Conservation (phyloP, 2,888 invertebrate species). For the Eilema sororculum region DNA sequence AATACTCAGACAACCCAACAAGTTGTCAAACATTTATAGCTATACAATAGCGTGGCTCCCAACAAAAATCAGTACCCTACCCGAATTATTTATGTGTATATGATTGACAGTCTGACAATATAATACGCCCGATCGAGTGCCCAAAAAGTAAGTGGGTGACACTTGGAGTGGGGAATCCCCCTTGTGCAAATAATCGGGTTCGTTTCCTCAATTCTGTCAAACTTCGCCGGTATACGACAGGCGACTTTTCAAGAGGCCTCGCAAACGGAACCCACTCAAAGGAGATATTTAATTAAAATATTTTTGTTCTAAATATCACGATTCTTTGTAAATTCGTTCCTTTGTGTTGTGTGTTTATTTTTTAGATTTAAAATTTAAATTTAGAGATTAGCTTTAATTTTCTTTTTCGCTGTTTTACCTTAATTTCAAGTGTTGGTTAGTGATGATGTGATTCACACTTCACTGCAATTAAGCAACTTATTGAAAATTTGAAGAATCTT, state of each 20-base stretch:
- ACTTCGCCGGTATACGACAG: conserved; percentile 37
- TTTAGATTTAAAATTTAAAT: conserved; percentile 33
- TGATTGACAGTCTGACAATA: conserved; percentile 25
- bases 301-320: conserved; percentile 18
- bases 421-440: too few species aligned
- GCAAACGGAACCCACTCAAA: conserved; percentile 24
- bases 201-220: conserved; percentile 34
- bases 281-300: conserved; percentile 40
- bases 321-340: conserved; percentile 14
- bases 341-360: conserved; percentile 19
- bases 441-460: too few species aligned
- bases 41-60: background rate
- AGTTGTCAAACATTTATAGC: background rate
- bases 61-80: conserved; percentile 1
- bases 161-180: conserved; percentile 4
- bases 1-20: background rate
- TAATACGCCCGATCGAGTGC: conserved; percentile 19
- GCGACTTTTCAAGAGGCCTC: conserved; percentile 28
- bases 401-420: too few species aligned
- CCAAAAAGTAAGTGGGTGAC: conserved; percentile 17
- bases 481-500: too few species aligned
- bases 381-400: background rate
- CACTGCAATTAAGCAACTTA: too few species aligned
- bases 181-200: conserved; percentile 35
- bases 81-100: conserved; percentile 8